phyloP scores from a whole-genome alignment of 2,113 vertebrate species.

The Plestiodon gilberti region DNA sequence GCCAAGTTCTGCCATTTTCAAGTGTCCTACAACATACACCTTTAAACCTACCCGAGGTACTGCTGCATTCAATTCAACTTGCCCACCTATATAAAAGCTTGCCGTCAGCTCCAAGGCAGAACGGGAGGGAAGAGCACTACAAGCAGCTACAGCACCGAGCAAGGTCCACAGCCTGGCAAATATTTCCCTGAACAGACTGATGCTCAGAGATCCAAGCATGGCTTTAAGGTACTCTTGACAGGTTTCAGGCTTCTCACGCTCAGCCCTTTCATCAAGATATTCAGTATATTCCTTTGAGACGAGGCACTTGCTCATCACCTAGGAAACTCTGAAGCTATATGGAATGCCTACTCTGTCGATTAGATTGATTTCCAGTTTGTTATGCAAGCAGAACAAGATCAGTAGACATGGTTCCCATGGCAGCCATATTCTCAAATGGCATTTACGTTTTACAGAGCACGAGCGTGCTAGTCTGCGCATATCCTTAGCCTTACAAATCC shows the following conservation, averaged over 20 bases:
- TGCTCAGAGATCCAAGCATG: background rate
- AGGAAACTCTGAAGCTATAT: background rate
- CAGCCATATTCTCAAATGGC: background rate
- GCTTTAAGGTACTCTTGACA: background rate
- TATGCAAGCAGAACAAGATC: background rate
- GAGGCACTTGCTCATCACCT: background rate
- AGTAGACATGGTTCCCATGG: background rate
- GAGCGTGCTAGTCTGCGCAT: background rate
- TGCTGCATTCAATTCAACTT: background rate
- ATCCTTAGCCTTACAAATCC: background rate
- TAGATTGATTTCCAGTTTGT: background rate
- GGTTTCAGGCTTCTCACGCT: background rate
- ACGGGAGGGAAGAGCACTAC: background rate
- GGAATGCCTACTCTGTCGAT: background rate
- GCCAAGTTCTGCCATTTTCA: background rate
- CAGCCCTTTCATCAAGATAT: background rate
- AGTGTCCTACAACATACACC: background rate
- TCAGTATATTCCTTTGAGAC: background rate
- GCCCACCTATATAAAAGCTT: too few species aligned
- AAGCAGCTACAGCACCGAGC: background rate
- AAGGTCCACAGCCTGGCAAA: background rate
- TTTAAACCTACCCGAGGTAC: background rate
- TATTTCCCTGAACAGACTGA: background rate
- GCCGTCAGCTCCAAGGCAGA: background rate
- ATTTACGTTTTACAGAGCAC: background rate